Evolutionary conservation across 1,140 invertebrate genomes (phyloP).

Genomic region (Bemisia tabaci): DNA sequence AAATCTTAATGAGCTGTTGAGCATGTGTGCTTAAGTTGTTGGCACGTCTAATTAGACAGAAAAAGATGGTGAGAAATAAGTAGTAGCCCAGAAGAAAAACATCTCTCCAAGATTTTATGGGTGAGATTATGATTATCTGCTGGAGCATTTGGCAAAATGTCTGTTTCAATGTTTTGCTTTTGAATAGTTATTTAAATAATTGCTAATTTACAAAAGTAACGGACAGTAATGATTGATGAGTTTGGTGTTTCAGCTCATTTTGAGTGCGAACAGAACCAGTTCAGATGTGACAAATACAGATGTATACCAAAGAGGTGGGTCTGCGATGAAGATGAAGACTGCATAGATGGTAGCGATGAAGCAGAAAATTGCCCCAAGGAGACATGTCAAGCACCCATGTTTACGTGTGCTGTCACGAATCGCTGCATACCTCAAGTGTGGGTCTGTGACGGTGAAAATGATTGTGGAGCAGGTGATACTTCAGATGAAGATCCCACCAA

Average conservation of each 20-base stretch:
- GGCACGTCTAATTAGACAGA: too few relatives aligned
- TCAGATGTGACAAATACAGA: conserved; percentile 35
- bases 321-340: conserved; percentile 35
- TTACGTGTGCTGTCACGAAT: conserved; percentile 26
- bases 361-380: conserved; percentile 24
- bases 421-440: conserved; percentile 67
- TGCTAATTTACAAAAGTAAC: too few relatives aligned
- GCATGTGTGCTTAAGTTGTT: too few relatives aligned
- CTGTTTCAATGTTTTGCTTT: too few relatives aligned
- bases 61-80: too few relatives aligned
- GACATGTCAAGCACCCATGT: conserved; percentile 26
- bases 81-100: too few relatives aligned
- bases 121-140: too few relatives aligned
- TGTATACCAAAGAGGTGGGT: conserved; percentile 37
- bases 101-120: too few relatives aligned
- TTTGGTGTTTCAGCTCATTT: conserved; percentile 23
- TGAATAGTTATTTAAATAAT: too few relatives aligned
- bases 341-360: conserved; percentile 32
- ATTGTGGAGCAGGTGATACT: conserved; percentile 53
- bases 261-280: conserved; percentile 33
- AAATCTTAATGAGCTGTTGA: too few relatives aligned
- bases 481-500: conserved; percentile 56
- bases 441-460: conserved; percentile 60
- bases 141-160: too few relatives aligned
- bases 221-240: too few relatives aligned